These are phyloP conservation scores for Scytalopus superciliaris DNA, from an alignment of 2,113 vertebrate species.

Conservation along the genomic window DNA sequence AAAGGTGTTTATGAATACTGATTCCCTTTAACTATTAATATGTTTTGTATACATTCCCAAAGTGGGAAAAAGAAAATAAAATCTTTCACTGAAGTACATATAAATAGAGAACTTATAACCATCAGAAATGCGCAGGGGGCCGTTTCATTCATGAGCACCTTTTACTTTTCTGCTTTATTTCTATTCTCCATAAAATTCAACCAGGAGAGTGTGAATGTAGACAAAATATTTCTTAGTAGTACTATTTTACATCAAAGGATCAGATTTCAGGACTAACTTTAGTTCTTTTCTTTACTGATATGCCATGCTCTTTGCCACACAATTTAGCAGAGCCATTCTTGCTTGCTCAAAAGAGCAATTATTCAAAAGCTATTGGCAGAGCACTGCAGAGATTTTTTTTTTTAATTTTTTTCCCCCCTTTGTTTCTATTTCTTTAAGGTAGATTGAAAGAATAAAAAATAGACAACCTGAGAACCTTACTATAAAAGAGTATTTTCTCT, in stretches of 20 bases:
- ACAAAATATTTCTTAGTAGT: neutral
- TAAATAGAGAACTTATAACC: neutral
- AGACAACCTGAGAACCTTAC: neutral
- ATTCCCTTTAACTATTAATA: neutral
- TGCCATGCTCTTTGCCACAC: neutral
- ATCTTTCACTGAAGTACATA: neutral
- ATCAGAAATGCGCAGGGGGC: neutral
- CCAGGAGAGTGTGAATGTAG: neutral
- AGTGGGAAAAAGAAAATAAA: neutral
- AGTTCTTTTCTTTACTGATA: neutral
- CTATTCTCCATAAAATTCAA: neutral
- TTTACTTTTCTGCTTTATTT: neutral
- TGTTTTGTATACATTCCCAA: neutral
- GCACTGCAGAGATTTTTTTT: too few relatives aligned
- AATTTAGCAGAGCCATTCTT: neutral
- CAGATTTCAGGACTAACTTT: neutral
- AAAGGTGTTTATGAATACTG: neutral
- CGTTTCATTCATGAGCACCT: neutral
- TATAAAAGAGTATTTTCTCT: neutral
- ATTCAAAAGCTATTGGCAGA: fast-evolving
- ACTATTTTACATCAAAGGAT: neutral
- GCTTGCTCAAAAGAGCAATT: neutral
- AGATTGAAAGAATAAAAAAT: neutral
- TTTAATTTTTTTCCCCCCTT: too few relatives aligned
- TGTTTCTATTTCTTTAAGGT: neutral